Base-by-base conservation (phyloP, 2,888 invertebrate genomes). In the Heliconius charithonia region DNA sequence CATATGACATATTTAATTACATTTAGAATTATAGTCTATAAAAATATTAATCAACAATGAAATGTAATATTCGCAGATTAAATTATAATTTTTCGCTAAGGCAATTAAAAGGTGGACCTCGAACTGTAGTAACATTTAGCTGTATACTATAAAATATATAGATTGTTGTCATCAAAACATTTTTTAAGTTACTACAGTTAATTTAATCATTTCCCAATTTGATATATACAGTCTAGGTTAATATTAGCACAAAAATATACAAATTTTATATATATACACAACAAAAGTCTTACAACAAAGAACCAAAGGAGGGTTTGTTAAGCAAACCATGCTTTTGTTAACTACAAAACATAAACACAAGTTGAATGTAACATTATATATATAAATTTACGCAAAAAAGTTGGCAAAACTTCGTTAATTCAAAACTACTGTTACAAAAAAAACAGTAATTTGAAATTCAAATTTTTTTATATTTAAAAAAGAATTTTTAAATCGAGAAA, bases 401-500 rank as follows among this genome's bases (percentile, higher is more conserved):
- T 45, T 16, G 41, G 69, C 41, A 69, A 41, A 41, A 69, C 41
- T 45, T 71, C 27, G 13, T 59, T 29, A 12, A 6, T 59, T 37
- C 6, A 32, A n/a, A 25, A 59, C 13, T 51, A 22, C 29, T n/a
- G 6, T 22, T 19, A n/a, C 32, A 25, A 32, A 19, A 32, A 19
- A n/a, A n/a, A 22, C 4, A 72, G n/a, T n/a, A 13, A 71, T 45
- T 69, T 69, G 13, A 29, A 22, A 25, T 59, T 72, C 9, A 22
- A 10, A 7, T 27, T 13, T 56, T 51, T 71, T 72, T 29, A 56
- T 16, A 72, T 59, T 7, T 25, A 2, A 19, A 72, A 59, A 72
- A 59, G 13, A 13, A 32, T n/a, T 4, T 22, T 63, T n/a, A 75
- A 75, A 67, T 77, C 59, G 29, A 73, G 41, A 56, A 82, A 78